These are phyloP conservation scores for Chalcosyrphus nemorum DNA, from an alignment of 2,888 invertebrate genomes.

Conservation along the genomic window DNA sequence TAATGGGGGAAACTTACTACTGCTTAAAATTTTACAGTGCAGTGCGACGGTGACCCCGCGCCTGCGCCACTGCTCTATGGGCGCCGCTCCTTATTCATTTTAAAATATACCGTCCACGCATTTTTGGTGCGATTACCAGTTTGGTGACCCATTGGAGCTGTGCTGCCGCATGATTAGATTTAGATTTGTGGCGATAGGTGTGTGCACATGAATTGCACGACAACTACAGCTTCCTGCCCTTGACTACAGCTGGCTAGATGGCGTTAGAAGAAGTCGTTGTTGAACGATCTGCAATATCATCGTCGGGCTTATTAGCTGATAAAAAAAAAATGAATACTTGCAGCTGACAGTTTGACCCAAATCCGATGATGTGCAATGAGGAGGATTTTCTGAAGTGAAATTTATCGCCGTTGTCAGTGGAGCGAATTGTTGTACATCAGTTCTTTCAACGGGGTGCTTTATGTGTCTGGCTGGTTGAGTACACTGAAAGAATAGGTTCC, in stretches of 20 bases:
- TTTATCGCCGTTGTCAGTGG: slow-evolving; percentile 54
- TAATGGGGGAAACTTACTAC: slow-evolving; percentile 69
- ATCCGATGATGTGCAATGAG: slow-evolving; percentile 32
- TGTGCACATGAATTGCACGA: slow-evolving; percentile 64
- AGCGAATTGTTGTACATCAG: slow-evolving; percentile 32
- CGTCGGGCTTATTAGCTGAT: slow-evolving; percentile 35
- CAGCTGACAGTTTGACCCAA: slow-evolving; percentile 59
- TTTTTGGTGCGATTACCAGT: slow-evolving; percentile 65
- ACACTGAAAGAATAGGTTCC: slow-evolving; percentile 11
- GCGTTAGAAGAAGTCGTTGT: background rate
- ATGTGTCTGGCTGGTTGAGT: background rate
- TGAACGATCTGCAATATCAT: slow-evolving; percentile 16
- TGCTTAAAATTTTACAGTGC: slow-evolving; percentile 54
- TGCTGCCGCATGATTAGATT: slow-evolving; percentile 54
- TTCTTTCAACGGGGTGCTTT: background rate
- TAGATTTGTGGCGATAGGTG: slow-evolving; percentile 69
- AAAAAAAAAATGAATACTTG: slow-evolving; percentile 12
- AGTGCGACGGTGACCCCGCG: too few species aligned
- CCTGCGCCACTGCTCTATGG: slow-evolving; percentile 28
- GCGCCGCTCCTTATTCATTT: slow-evolving; percentile 72
- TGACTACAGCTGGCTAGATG: slow-evolving; percentile 45
- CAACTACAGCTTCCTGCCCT: slow-evolving; percentile 68
- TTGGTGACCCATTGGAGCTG: slow-evolving; percentile 71
- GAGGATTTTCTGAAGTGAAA: slow-evolving; percentile 52
- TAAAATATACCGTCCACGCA: slow-evolving; percentile 73